phyloP scores from a whole-genome alignment of 2,797 vertebrate genomes.

The Neostethus bicornis region DNA sequence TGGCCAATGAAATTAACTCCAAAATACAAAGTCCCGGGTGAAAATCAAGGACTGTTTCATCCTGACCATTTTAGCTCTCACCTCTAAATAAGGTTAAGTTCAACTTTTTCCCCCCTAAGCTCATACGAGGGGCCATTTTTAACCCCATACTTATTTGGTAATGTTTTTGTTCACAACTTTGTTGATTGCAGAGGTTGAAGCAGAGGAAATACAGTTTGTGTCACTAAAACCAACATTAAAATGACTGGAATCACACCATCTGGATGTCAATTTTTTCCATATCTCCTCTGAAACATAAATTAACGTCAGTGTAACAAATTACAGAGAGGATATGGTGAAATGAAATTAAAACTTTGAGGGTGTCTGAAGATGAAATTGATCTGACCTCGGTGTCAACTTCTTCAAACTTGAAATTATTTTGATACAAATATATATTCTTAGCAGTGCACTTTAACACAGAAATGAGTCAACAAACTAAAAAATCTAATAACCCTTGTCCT shows the following conservation, averaged over 20 bases:
- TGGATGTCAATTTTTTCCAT: not conserved
- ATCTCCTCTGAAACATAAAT: slow-evolving; percentile 2
- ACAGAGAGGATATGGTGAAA: not conserved
- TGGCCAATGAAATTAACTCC: not conserved
- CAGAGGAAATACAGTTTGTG: not conserved
- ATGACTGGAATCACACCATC: not conserved
- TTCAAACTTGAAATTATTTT: slow-evolving; percentile 6
- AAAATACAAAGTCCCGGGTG: not conserved
- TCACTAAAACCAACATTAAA: not conserved
- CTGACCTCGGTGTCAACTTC: not conserved
- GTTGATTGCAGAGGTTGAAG: not conserved
- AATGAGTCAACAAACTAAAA: slow-evolving; percentile 51
- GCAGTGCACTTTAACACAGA: slow-evolving; percentile 58
- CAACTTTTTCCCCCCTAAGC: not conserved
- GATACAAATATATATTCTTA: slow-evolving; percentile 15
- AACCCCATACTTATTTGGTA: not conserved
- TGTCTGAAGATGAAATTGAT: not conserved
- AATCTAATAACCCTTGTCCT: slow-evolving; percentile 49
- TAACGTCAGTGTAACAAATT: not conserved
- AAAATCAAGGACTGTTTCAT: not conserved
- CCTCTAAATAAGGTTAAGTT: not conserved
- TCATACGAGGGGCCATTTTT: not conserved
- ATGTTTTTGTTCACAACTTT: slow-evolving; percentile 4
- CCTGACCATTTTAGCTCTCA: not conserved
- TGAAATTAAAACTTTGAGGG: not conserved